Evolutionary conservation across 2,797 vertebrate species (phyloP).

Genomic region (Aulostomus chinensis): DNA sequence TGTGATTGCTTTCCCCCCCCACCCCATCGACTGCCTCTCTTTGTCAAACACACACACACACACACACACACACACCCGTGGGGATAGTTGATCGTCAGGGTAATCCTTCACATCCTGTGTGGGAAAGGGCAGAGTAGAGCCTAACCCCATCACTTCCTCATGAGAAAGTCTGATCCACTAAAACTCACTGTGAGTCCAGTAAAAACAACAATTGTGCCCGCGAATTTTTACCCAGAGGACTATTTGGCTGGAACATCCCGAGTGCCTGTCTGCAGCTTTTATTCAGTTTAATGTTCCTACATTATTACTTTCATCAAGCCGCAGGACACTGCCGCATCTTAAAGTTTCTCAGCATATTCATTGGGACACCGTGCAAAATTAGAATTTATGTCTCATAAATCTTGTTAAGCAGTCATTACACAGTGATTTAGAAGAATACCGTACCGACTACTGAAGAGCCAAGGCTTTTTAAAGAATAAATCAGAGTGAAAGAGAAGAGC

Average conservation of each 20-base stretch:
- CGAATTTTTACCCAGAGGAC: conserved; percentile 13
- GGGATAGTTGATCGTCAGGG: conserved; percentile 41
- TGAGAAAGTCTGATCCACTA: conserved; percentile 45
- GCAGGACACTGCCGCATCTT: neutral
- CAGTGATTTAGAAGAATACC: neutral
- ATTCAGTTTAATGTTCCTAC: conserved; percentile 5
- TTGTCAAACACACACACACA: conserved; percentile 52
- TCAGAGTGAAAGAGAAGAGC: neutral
- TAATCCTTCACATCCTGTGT: conserved; percentile 72
- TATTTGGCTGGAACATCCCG: conserved; percentile 11
- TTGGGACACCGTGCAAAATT: neutral
- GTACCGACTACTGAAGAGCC: too few species aligned
- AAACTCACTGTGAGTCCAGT: conserved; percentile 18
- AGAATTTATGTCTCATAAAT: neutral
- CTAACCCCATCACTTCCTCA: conserved; percentile 45
- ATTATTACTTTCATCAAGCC: neutral
- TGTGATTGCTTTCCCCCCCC: conserved; percentile 55
- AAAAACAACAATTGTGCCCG: conserved; percentile 22
- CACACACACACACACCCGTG: conserved; percentile 24
- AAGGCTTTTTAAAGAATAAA: too few species aligned
- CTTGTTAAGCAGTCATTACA: neutral
- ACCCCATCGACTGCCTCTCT: conserved; percentile 24
- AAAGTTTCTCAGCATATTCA: neutral
- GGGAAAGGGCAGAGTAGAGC: conserved; percentile 43
- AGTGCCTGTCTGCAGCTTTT: conserved; percentile 3